These are phyloP conservation scores for Actenoides lindsayi DNA, from an alignment of 2,113 vertebrate genomes.

Conservation along the genomic window DNA sequence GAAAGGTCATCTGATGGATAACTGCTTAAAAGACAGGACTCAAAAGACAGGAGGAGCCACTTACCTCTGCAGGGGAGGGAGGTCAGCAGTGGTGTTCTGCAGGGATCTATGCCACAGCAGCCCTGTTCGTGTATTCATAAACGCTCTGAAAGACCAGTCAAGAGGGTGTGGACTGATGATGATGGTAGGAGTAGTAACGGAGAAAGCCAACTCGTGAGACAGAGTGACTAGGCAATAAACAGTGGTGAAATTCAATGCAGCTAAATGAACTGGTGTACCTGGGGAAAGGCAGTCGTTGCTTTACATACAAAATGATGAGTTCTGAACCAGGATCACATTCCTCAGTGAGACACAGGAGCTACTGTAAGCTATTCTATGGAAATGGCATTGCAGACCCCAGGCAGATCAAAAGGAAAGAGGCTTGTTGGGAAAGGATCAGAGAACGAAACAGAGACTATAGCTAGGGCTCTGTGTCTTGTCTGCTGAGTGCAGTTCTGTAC, in stretches of 20 bases:
- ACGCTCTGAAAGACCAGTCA: not conserved
- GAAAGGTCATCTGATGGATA: not conserved
- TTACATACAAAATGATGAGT: not conserved
- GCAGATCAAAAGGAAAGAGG: not conserved
- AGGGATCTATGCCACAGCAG: not conserved
- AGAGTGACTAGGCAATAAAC: not conserved
- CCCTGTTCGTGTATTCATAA: not conserved
- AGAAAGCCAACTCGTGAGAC: not conserved
- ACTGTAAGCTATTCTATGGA: not conserved
- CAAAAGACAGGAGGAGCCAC: not conserved
- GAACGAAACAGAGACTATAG: not conserved
- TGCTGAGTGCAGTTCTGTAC: not conserved
- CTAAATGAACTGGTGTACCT: not conserved
- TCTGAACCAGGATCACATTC: not conserved
- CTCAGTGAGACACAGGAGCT: not conserved
- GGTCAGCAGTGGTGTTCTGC: not conserved
- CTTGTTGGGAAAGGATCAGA: not conserved
- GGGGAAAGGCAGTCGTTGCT: not conserved
- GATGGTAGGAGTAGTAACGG: not conserved
- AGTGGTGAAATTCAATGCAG: not conserved
- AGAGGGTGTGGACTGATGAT: not conserved
- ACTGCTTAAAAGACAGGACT: not conserved
- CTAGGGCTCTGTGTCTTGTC: not conserved
- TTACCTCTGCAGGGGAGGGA: not conserved
- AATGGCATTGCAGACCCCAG: not conserved